A percentile compares a stretch with the other conserved stretches of the same genome.
Evolutionary conservation across 2,113 vertebrate species (phyloP).

Genomic region (Brachionichthys hirsutus): DNA sequence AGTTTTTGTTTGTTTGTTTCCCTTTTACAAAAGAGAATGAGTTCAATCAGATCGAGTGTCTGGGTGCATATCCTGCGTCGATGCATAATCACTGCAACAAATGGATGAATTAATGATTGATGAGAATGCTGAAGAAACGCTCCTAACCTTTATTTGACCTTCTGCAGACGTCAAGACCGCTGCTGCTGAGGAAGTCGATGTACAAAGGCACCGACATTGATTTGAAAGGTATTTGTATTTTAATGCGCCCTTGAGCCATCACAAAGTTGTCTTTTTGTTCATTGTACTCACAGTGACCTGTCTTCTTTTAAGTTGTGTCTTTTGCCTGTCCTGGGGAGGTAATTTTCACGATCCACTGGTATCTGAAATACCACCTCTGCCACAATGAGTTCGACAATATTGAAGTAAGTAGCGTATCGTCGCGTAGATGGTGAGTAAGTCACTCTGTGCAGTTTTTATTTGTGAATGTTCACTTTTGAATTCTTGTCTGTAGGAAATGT

Average conservation of each 20-base stretch:
- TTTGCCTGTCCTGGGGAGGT: slow-evolving; percentile 77
- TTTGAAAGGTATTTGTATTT: slow-evolving; percentile 77
- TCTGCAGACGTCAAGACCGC: slow-evolving; percentile 78
- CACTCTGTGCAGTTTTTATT: neutral
- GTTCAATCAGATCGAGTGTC: too few relatives aligned
- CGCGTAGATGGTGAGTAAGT: neutral
- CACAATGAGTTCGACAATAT: slow-evolving; percentile 82
- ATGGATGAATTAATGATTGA: too few relatives aligned
- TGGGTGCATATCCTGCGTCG: too few relatives aligned
- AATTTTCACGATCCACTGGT: slow-evolving; percentile 80
- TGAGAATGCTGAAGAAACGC: neutral
- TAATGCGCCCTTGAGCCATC: neutral
- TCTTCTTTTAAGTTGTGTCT: slow-evolving; percentile 71
- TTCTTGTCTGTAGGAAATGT: slow-evolving; percentile 75
- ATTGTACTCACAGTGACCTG: neutral
- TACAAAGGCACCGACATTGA: slow-evolving; percentile 83
- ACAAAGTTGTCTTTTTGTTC: neutral
- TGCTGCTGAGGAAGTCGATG: slow-evolving; percentile 84
- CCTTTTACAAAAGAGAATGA: too few relatives aligned
- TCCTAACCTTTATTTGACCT: neutral
- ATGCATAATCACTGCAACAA: too few relatives aligned
- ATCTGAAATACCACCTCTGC: slow-evolving; percentile 83
- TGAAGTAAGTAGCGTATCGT: slow-evolving; percentile 77
- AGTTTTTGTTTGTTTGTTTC: too few relatives aligned
- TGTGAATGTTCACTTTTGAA: too few relatives aligned